phyloP scores from a whole-genome alignment of 2,113 vertebrate genomes.

The Phasianus colchicus region DNA sequence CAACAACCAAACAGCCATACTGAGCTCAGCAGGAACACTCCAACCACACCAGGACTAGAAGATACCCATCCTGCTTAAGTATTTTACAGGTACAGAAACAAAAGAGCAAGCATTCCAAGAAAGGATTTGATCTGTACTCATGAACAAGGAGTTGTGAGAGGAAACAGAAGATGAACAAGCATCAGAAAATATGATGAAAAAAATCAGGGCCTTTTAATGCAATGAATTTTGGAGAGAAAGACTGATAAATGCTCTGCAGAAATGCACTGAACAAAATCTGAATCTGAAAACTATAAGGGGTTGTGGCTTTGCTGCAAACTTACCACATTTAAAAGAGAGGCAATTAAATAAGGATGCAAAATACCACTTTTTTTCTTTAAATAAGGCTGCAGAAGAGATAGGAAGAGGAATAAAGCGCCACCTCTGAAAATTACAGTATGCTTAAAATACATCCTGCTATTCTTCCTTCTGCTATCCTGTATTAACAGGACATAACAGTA shows the following conservation, averaged over 20 bases:
- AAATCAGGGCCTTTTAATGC: neutral
- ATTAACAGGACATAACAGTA: neutral
- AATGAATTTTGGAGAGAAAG: neutral
- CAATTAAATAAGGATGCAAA: neutral
- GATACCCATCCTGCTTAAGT: neutral
- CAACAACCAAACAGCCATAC: neutral
- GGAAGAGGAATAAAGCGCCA: neutral
- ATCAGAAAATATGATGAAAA: neutral
- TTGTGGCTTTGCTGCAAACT: neutral
- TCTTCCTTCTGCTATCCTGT: neutral
- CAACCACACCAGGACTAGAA: neutral
- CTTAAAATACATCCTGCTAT: neutral
- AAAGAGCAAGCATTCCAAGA: neutral
- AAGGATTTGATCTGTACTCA: neutral
- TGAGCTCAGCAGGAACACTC: neutral
- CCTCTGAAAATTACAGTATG: neutral
- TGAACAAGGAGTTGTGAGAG: neutral
- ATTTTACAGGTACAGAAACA: neutral
- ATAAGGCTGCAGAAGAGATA: neutral
- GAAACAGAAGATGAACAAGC: neutral
- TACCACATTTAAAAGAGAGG: rapidly evolving
- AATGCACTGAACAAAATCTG: neutral
- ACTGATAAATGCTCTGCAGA: neutral
- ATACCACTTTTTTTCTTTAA: neutral
- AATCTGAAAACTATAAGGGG: neutral